These are phyloP conservation scores for Mayetiola destructor DNA, from an alignment of 2,888 invertebrate species.

Conservation along the genomic window DNA sequence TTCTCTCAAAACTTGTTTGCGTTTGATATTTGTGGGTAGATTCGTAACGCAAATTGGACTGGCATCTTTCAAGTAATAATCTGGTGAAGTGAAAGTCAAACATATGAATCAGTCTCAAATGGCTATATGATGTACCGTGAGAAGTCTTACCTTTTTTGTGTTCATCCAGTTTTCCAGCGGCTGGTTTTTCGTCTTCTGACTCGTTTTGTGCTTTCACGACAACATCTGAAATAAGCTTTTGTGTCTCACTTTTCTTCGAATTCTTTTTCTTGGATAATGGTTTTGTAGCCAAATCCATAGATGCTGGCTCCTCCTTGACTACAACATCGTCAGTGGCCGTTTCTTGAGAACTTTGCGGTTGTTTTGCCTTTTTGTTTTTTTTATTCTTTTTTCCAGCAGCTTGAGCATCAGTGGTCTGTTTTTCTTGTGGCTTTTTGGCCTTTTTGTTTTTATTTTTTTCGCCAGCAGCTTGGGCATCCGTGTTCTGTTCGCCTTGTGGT, in stretches of 20 bases:
- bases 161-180: too few relatives aligned
- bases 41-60: constrained; percentile 32
- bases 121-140: too few relatives aligned
- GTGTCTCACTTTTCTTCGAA: too few relatives aligned
- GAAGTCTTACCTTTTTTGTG: too few relatives aligned
- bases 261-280: too few relatives aligned
- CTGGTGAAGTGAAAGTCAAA: not conserved
- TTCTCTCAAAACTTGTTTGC: constrained; percentile 26
- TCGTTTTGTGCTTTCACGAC: too few relatives aligned
- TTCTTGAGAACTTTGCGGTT: not conserved
- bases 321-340: not conserved
- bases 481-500: not conserved
- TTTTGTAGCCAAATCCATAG: too few relatives aligned
- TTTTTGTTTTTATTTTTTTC: not conserved
- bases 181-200: too few relatives aligned
- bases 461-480: not conserved
- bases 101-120: not conserved
- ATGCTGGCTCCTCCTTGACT: not conserved
- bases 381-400: not conserved
- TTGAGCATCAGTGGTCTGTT: not conserved
- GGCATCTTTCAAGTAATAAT: not conserved
- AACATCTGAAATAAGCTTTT: not conserved
- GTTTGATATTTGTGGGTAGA: constrained; percentile 30
- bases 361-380: not conserved
- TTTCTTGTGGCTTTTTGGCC: not conserved